Evolutionary conservation across 2,888 invertebrate genomes (phyloP).

Genomic region (Drosophila affinis): DNA sequence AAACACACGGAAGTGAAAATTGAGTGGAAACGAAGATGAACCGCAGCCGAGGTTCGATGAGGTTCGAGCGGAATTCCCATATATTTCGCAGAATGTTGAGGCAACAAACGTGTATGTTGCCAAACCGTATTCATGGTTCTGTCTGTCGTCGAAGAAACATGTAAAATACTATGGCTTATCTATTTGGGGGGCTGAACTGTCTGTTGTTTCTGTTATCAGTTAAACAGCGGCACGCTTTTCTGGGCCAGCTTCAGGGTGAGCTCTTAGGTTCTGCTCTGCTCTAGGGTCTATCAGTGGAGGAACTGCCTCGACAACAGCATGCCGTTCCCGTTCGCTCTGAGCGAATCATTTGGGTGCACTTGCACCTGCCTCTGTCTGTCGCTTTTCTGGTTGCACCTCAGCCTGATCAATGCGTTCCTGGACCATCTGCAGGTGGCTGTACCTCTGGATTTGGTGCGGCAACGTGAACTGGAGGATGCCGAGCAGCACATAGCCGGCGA

Average conservation of each 20-base stretch:
- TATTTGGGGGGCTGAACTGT: not conserved
- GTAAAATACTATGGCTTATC: not conserved
- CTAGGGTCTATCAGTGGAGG: slow-evolving; percentile 15
- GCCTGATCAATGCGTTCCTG: slow-evolving; percentile 36
- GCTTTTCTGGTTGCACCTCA: slow-evolving; percentile 40
- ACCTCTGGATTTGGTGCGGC: slow-evolving; percentile 45
- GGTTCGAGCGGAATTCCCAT: slow-evolving; percentile 4
- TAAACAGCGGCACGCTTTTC: slow-evolving; percentile 12
- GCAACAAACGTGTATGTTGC: slow-evolving; percentile 8
- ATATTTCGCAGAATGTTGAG: slow-evolving; percentile 5
- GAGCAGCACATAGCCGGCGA: slow-evolving; percentile 30
- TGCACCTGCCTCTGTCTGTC: slow-evolving; percentile 26
- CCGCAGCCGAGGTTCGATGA: not conserved
- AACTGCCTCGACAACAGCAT: not conserved
- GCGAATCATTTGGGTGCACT: not conserved
- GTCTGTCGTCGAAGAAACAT: not conserved
- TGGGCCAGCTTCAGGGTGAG: not conserved
- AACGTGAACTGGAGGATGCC: slow-evolving; percentile 18
- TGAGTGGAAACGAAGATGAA: not conserved
- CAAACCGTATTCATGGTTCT: not conserved
- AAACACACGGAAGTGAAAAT: not conserved
- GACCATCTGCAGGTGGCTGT: slow-evolving; percentile 40
- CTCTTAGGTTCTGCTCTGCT: not conserved
- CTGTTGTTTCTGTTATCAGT: not conserved
- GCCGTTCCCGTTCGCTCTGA: slow-evolving; percentile 1